A percentile compares a stretch with the other conserved stretches of the same genome.
Evolutionary conservation across 2,797 vertebrate species (phyloP).

Genomic region (Anguilla obscura): DNA sequence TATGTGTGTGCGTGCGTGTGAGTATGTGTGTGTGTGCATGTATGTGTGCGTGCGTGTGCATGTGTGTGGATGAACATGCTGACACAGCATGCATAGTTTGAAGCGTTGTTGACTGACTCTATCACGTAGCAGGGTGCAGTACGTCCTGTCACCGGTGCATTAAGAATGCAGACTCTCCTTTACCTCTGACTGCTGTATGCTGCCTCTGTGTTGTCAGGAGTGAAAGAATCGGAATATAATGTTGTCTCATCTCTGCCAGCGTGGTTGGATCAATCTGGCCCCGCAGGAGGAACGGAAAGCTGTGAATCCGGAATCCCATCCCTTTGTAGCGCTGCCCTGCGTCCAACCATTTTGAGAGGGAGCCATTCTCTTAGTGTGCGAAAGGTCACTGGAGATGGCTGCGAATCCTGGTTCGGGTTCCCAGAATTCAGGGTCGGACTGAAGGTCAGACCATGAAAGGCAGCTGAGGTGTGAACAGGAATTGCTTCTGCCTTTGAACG

Average conservation of each 20-base stretch:
- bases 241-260: neutral
- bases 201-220: neutral
- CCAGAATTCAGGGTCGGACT: neutral
- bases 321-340: neutral
- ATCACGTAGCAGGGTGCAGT: neutral
- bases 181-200: neutral
- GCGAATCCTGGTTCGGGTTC: neutral
- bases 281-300: neutral
- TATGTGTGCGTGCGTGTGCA: slow-evolving; percentile 34
- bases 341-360: neutral
- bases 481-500: neutral
- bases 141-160: neutral
- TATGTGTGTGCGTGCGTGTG: slow-evolving; percentile 31
- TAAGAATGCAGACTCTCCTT: neutral
- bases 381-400: neutral
- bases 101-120: neutral
- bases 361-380: neutral
- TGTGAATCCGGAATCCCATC: neutral
- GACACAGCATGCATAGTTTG: neutral
- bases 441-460: neutral
- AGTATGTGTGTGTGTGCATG: slow-evolving; percentile 48
- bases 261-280: neutral
- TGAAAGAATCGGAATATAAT: neutral
- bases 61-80: slow-evolving; percentile 30
- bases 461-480: neutral